phyloP scores from a whole-genome alignment of 2,113 vertebrate genomes.

The Leucopsar rothschildi region DNA sequence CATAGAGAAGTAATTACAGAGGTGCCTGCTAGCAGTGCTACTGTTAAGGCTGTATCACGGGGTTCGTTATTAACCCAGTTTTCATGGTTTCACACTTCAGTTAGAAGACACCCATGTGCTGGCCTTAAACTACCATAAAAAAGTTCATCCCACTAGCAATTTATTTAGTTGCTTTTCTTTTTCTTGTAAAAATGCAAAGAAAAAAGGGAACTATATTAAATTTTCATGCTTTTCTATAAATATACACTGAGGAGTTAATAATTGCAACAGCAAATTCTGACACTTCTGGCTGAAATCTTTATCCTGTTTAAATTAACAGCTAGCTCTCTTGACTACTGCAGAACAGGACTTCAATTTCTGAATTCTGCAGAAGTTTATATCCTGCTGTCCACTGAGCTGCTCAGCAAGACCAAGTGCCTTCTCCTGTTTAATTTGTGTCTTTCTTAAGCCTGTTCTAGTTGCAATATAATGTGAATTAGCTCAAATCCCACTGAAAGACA shows the following conservation, averaged over 20 bases:
- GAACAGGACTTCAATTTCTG: not conserved
- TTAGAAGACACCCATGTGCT: not conserved
- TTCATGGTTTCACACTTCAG: not conserved
- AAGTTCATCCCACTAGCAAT: not conserved
- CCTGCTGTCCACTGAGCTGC: not conserved
- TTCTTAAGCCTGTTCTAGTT: not conserved
- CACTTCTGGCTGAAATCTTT: not conserved
- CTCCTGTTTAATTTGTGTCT: not conserved
- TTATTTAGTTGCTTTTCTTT: not conserved
- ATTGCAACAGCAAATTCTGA: not conserved
- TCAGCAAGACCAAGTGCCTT: not conserved
- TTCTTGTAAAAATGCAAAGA: not conserved
- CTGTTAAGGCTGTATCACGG: not conserved
- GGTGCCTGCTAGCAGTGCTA: not conserved
- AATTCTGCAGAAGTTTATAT: not conserved
- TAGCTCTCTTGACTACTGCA: not conserved
- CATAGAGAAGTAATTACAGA: conserved; percentile 24
- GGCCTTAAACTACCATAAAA: not conserved
- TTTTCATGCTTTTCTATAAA: not conserved
- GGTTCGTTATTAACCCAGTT: conserved; percentile 24
- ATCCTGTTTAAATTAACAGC: not conserved
- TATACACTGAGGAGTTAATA: not conserved
- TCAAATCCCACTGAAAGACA: not conserved
- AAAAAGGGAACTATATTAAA: not conserved
- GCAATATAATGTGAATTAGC: not conserved